Evolutionary conservation across 2,888 invertebrate species (phyloP), one percentile per base, ranked within the genome.

Genomic region (Heliconius sara): DNA sequence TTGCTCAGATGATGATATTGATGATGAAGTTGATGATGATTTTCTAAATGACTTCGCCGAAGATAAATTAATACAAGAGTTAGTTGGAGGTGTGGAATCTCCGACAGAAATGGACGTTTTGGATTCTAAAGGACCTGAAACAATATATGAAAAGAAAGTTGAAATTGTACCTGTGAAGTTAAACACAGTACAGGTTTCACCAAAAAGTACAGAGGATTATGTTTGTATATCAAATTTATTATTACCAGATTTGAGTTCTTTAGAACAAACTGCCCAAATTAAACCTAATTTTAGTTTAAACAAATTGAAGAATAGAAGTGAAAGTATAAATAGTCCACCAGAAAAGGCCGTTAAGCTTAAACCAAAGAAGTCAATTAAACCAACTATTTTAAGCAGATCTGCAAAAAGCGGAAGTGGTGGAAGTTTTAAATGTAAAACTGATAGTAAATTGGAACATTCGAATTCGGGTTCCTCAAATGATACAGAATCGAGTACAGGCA

Each of bases 381-480:
- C 93, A 68, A 88, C 89, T 4, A 88, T 94, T 84, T 87, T 93
- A 67, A 90, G 85, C 78, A 91, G 90, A 85, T 86, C 86, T 80
- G 84, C 87, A n/a, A 93, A 89, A 82, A 87, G 84, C 71, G 63
- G 70, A 13, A 91, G 87, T 84, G 87, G 83, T 81, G 85, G 82
- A 79, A 88, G 85, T 86, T 86, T 87, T 82, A 89, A 83, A 83
- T 87, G 75, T 80, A 91, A 89, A 84, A 85, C 81, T 86, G 90
- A 89, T 87, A 89, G 85, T 80, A 91, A 90, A 84, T 88, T 93
- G 84, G 95, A 95, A 86, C 93, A 95, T 90, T 96, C 96, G 16
- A 96, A 95, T 87, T 96, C 96, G 13, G 96, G 96, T 81, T 96
- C 95, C 13, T 95, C 96, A 1, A 96, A 96, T 86, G 95, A 95